Evolutionary conservation across 2,797 vertebrate species (phyloP).

Genomic region (Pipistrellus pygmaeus): DNA sequence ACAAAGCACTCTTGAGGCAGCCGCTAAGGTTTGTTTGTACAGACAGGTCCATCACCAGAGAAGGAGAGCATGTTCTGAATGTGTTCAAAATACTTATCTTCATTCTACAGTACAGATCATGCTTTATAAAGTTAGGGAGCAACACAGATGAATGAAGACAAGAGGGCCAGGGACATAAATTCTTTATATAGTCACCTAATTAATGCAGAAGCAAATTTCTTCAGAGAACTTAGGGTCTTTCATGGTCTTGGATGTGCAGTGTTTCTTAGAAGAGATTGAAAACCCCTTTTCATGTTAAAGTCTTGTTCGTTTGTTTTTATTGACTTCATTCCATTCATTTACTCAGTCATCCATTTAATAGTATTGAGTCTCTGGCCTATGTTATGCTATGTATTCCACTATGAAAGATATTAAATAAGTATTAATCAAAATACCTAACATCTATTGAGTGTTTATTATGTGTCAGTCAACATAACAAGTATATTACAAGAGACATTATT

Average conservation of each 20-base stretch:
- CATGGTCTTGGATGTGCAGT: neutral
- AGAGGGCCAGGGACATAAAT: neutral
- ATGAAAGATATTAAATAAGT: neutral
- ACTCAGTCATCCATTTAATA: neutral
- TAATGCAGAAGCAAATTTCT: neutral
- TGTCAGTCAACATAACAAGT: neutral
- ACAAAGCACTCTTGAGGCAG: neutral
- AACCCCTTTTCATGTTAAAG: neutral
- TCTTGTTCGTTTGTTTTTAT: neutral
- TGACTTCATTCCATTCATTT: neutral
- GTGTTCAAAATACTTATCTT: neutral
- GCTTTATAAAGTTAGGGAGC: neutral
- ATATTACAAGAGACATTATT: neutral
- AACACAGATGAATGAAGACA: neutral
- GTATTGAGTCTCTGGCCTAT: neutral
- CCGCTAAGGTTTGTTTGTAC: neutral
- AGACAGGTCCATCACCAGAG: too few relatives aligned
- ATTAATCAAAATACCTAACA: neutral
- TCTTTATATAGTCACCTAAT: neutral
- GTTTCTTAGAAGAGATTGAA: neutral
- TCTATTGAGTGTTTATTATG: neutral
- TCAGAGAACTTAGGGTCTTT: neutral
- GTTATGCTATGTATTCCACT: neutral
- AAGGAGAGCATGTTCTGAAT: neutral
- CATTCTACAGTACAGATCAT: neutral